Evolutionary conservation across 2,797 vertebrate genomes (phyloP), one percentile per base, ranked within the genome.

Genomic region (Moxostoma hubbsi): DNA sequence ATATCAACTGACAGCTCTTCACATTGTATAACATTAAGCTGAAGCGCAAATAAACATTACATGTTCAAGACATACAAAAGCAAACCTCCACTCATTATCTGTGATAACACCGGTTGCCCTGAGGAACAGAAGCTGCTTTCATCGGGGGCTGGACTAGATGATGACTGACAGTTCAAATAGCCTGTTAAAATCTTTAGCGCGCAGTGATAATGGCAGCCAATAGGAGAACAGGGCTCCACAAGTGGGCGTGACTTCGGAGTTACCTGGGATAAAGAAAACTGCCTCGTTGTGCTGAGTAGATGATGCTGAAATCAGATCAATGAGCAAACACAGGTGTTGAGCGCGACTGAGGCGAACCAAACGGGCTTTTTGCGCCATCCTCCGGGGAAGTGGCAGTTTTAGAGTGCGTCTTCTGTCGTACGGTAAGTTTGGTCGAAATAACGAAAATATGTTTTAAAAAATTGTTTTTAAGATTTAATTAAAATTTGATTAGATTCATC

Each of bases 291-390:
- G 65, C n/a, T 15, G 61, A 10, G 59, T 46, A 57, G 58, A 84
- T 74, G 76, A 81, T 78, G 82, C 82, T 79, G 68, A 76, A 83
- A 84, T 71, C 81, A 77, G 65, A 69, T 80, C 80, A 66, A 63
- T 81, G 69, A 84, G 69, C 50, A 81, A 85, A 82, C 65, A 83
- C 78, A 75, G 80, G 81, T 83, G 79, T 71, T 51, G 64, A 66
- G 65, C 59, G 58, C 53, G 70, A 63, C 59, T 11, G 45, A 36
- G 50, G 9, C 49, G 67, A 82, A 63, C 49, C 62, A 65, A 64
- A 65, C 67, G 36, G 45, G 50, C 6, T 81, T 70, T 36, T 36
- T 36, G 45, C 10, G 2, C 15, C 58, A 47, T 71, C 58, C 36
- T 63, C 68, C 43, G 46, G 77, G 77, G 45, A 64, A 72, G 62